Percentiles rank a stretch among this genome's conserved stretches.
These are phyloP conservation scores for Metaphire vulgaris DNA, from an alignment of 1,140 invertebrate genomes.

Conservation along the genomic window DNA sequence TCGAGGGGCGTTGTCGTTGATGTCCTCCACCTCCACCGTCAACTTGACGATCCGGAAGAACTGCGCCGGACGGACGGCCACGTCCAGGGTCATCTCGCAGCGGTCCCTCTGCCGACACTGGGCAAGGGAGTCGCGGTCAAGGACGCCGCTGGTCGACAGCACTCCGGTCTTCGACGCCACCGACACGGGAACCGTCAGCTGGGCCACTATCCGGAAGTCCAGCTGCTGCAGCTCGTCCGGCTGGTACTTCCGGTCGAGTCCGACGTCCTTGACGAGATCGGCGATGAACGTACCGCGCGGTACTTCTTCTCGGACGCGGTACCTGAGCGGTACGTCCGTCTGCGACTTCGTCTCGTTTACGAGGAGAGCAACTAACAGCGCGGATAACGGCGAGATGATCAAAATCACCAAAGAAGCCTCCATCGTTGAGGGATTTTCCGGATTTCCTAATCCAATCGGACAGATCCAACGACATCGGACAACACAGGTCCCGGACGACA, in stretches of 20 bases:
- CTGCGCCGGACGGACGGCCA: slow-evolving; percentile 7
- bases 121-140: slow-evolving; percentile 19
- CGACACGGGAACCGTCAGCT: not conserved
- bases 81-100: slow-evolving; percentile 5
- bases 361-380: too few relatives aligned
- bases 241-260: not conserved
- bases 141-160: slow-evolving; percentile 12
- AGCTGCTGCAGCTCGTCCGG: not conserved
- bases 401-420: too few relatives aligned
- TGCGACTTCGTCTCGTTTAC: too few relatives aligned
- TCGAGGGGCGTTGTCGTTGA: slow-evolving; percentile 29
- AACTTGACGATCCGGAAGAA: slow-evolving; percentile 20
- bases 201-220: slow-evolving; percentile 2
- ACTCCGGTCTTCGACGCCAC: slow-evolving; percentile 15
- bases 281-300: slow-evolving; percentile 3
- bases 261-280: not conserved
- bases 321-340: not conserved
- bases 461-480: too few relatives aligned
- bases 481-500: too few relatives aligned
- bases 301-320: not conserved
- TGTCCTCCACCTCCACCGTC: slow-evolving; percentile 18
- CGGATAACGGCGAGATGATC: too few relatives aligned
- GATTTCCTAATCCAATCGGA: too few relatives aligned
- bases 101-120: slow-evolving; percentile 9
- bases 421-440: too few relatives aligned